Percentiles rank a stretch among this genome's conserved stretches.
phyloP scores from a whole-genome alignment of 1,140 invertebrate species.

The Mamestra configurata region DNA sequence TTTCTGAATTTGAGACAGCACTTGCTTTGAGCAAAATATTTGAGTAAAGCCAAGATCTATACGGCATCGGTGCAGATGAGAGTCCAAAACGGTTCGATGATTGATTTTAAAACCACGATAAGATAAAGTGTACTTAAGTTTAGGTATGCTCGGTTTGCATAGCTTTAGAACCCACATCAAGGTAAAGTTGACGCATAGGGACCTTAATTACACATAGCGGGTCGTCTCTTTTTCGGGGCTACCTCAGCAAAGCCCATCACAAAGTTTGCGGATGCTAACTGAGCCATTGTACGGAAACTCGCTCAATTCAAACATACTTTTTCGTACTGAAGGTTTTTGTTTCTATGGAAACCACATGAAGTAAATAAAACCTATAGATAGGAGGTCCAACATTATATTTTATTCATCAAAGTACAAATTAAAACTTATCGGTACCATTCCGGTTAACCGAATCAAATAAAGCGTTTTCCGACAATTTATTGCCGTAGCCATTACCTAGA shows the following conservation, averaged over 20 bases:
- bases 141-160: slow-evolving; percentile 58
- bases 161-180: slow-evolving; percentile 71
- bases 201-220: slow-evolving; percentile 74
- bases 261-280: slow-evolving; percentile 61
- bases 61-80: not conserved
- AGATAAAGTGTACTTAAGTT: slow-evolving; percentile 55
- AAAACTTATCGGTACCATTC: not conserved
- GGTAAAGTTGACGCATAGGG: slow-evolving; percentile 71
- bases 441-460: slow-evolving; percentile 13
- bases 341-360: not conserved
- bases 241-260: slow-evolving; percentile 64
- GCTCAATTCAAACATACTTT: slow-evolving; percentile 21
- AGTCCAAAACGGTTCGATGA: slow-evolving; percentile 2
- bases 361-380: not conserved
- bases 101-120: slow-evolving; percentile 46
- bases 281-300: not conserved
- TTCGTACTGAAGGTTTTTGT: not conserved
- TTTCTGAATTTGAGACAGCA: slow-evolving; percentile 6
- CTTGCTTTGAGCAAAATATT: slow-evolving; percentile 22
- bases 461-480: not conserved
- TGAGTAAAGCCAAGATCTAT: not conserved
- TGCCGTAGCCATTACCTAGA: slow-evolving; percentile 9
- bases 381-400: not conserved
- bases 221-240: slow-evolving; percentile 66
- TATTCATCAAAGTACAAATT: not conserved